Evolutionary conservation across 1,140 invertebrate genomes (phyloP).

Genomic region (Argopecten irradians): DNA sequence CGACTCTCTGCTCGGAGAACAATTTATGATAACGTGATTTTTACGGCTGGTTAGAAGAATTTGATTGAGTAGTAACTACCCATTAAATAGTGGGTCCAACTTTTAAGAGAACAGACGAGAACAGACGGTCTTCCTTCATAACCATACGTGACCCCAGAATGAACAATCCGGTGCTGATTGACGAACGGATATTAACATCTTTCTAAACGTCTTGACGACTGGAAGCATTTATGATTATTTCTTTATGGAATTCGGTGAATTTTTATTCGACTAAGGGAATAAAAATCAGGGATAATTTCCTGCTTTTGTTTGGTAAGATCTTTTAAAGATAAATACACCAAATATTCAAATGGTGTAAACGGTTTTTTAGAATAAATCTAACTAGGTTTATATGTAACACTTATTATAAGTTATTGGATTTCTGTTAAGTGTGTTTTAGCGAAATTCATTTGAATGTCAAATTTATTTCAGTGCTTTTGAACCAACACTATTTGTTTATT

Average conservation of each 20-base stretch:
- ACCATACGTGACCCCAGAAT: neutral
- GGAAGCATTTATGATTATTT: neutral
- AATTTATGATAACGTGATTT: neutral
- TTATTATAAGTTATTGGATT: too few relatives aligned
- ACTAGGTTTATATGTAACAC: too few relatives aligned
- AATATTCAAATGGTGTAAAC: too few relatives aligned
- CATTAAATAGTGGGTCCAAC: neutral
- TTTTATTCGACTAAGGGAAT: neutral
- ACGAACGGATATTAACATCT: neutral
- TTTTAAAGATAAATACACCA: neutral
- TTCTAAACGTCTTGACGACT: neutral
- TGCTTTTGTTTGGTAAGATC: neutral
- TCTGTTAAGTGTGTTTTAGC: too few relatives aligned
- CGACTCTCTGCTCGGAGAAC: neutral
- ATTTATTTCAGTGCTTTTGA: too few relatives aligned
- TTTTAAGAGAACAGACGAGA: neutral
- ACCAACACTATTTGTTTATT: too few relatives aligned
- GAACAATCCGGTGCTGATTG: neutral
- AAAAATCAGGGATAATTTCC: neutral
- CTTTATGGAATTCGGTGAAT: neutral
- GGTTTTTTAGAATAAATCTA: too few relatives aligned
- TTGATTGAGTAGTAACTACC: neutral
- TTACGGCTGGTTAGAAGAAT: neutral
- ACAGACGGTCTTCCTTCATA: neutral
- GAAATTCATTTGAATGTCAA: too few relatives aligned